These are phyloP conservation scores for Coelinius sp. DNA, from an alignment of 2,888 invertebrate genomes.

Conservation along the genomic window DNA sequence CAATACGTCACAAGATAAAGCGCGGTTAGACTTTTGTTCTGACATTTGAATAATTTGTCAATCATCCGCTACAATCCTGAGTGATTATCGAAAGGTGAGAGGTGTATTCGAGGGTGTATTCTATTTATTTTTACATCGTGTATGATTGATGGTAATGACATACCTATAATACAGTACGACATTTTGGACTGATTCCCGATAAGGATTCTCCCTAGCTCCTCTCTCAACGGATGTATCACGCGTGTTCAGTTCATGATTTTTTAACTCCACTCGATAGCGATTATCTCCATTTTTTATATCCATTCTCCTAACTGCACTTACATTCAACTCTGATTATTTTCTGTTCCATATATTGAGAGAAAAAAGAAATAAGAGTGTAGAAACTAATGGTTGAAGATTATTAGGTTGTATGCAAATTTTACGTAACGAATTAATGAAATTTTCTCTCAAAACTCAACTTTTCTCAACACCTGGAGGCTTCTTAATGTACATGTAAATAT, in stretches of 20 bases:
- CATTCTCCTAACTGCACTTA: slow-evolving; percentile 13
- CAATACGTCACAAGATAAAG: too few relatives aligned
- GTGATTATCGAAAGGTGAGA: slow-evolving; percentile 19
- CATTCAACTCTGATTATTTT: slow-evolving; percentile 18
- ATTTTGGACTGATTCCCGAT: not conserved
- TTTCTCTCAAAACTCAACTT: not conserved
- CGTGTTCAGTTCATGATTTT: slow-evolving; percentile 16
- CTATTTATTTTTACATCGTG: not conserved
- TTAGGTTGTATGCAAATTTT: slow-evolving; percentile 24
- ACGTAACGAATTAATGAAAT: slow-evolving; percentile 18
- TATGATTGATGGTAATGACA: not conserved
- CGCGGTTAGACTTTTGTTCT: slow-evolving; percentile 55
- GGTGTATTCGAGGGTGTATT: not conserved
- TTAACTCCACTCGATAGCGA: slow-evolving; percentile 5
- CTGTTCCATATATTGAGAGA: not conserved
- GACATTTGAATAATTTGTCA: slow-evolving; percentile 59
- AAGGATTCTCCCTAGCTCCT: not conserved
- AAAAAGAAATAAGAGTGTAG: not conserved
- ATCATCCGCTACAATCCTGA: slow-evolving; percentile 38
- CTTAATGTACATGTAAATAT: slow-evolving; percentile 15
- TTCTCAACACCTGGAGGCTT: slow-evolving; percentile 1
- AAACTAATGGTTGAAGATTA: slow-evolving; percentile 18
- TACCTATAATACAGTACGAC: not conserved
- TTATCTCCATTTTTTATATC: slow-evolving; percentile 23
- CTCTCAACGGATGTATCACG: not conserved